These are phyloP conservation scores for Coenonympha glycerion DNA, from an alignment of 2,888 invertebrate genomes.

Conservation along the genomic window DNA sequence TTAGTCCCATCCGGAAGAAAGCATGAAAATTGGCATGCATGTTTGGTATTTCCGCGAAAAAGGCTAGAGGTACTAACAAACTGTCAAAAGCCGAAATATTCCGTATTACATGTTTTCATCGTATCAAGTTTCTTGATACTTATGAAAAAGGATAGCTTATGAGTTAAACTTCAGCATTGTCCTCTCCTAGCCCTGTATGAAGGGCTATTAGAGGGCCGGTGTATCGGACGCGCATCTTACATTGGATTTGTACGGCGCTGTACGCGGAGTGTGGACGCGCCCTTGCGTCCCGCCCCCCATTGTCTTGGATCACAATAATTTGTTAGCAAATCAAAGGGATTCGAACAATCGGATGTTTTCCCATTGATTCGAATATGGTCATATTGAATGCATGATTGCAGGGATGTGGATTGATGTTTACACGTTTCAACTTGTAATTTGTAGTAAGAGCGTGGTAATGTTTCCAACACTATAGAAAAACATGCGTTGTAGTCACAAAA, in stretches of 20 bases:
- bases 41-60: too few relatives aligned
- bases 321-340: slow-evolving; percentile 70
- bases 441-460: neutral
- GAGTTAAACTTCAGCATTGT: too few relatives aligned
- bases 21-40: too few relatives aligned
- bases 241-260: slow-evolving; percentile 20
- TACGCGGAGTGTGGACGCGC: slow-evolving; percentile 35
- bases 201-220: slow-evolving; percentile 1
- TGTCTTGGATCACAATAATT: slow-evolving; percentile 72
- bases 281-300: slow-evolving; percentile 58
- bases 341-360: slow-evolving; percentile 66
- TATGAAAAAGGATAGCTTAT: too few relatives aligned
- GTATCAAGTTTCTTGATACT: too few relatives aligned
- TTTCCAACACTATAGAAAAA: too few relatives aligned
- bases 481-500: too few relatives aligned
- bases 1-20: too few relatives aligned
- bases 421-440: slow-evolving; percentile 9
- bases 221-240: slow-evolving; percentile 15
- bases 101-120: too few relatives aligned
- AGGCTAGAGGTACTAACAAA: too few relatives aligned
- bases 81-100: too few relatives aligned
- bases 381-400: slow-evolving; percentile 18
- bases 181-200: too few relatives aligned
- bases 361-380: slow-evolving; percentile 41
- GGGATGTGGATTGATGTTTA: slow-evolving; percentile 19